Base-by-base conservation (phyloP, 2,797 vertebrate genomes). In the Lateolabrax maculatus region DNA sequence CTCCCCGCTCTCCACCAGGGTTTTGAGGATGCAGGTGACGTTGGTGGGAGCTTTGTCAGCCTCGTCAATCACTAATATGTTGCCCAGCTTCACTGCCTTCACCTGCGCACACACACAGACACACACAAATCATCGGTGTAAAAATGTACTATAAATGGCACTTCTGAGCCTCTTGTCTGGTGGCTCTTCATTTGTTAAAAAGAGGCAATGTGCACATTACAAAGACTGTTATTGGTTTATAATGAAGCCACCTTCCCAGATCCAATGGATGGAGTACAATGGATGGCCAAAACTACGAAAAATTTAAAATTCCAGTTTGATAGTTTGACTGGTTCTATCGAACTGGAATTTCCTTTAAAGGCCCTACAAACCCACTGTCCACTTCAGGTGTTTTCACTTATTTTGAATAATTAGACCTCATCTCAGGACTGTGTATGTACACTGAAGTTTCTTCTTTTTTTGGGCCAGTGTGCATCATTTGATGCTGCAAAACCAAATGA, bases 21-120 rank as follows among this genome's bases (percentile, higher is more conserved):
- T 97, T 96, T 99, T 99, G 75, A 99, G 96, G 92, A 99, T 95
- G 90, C 98, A 99, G 77, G 98, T 99, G 81, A 99, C 98, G 65
- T 99, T 99, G 27, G 98, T 99, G 46, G 98, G 98, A 55, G 98
- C 98, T 94, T 99, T 99, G 93, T 99, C 98, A 0, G 98, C 98
- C 68, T 99, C 98, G 67, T 99, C 98, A 2, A 99, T 97, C 74
- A 99, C 97, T 63, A 99, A 91, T 78, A 99, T 91, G 85, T 98
- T 96, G 13, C 98, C 98, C 0, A 94, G 90, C 80, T 97, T 99
- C 73, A 98, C 97, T 11, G 98, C 97, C 92, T 97, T 99, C 71
- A 99, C 98, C 98, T 99, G 85, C 23, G 41, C 25, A 44, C 46
- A 60, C 10, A 37, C 71, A 83, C 52, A 76, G 57, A 66, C 49